Evolutionary conservation across 2,888 invertebrate genomes (phyloP).

Genomic region (Dichetophora obliterata): DNA sequence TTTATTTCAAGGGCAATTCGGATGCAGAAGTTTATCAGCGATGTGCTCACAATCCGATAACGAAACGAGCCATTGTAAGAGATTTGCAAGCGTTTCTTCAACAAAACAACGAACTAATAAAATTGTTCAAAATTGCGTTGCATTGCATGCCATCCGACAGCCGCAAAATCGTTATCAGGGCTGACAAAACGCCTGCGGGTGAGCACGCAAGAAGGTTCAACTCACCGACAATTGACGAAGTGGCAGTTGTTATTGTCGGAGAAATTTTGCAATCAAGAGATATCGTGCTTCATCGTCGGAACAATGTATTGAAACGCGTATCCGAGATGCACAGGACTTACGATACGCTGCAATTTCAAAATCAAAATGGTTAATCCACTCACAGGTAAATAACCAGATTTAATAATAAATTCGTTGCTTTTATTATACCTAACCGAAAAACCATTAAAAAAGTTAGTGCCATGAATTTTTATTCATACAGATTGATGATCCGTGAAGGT

Average conservation of each 20-base stretch:
- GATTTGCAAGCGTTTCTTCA: constrained; percentile 30
- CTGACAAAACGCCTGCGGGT: constrained; percentile 41
- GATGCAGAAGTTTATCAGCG: constrained; percentile 7
- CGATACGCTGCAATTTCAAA: constrained; percentile 41
- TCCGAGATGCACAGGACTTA: constrained; percentile 42
- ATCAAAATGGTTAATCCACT: constrained; percentile 14
- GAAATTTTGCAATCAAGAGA: constrained; percentile 27
- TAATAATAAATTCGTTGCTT: too few relatives aligned
- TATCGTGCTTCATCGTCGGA: constrained; percentile 30
- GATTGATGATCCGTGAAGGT: too few relatives aligned
- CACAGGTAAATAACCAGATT: constrained; percentile 6
- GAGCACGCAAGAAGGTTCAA: constrained; percentile 35
- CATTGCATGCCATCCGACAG: constrained; percentile 33
- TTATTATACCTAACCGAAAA: too few relatives aligned
- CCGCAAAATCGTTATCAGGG: constrained; percentile 38
- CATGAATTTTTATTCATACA: too few relatives aligned
- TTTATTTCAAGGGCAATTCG: too few relatives aligned
- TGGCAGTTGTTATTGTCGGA: constrained; percentile 35
- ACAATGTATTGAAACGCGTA: constrained; percentile 30
- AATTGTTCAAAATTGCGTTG: constrained; percentile 20
- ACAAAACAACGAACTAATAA: constrained; percentile 33
- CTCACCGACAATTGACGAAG: constrained; percentile 35
- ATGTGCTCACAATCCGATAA: not conserved
- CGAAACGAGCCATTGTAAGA: constrained; percentile 9
- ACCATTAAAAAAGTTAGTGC: too few relatives aligned